Conservation (phyloP, 2,888 invertebrate genomes). For the Ophonus ardosiacus region DNA sequence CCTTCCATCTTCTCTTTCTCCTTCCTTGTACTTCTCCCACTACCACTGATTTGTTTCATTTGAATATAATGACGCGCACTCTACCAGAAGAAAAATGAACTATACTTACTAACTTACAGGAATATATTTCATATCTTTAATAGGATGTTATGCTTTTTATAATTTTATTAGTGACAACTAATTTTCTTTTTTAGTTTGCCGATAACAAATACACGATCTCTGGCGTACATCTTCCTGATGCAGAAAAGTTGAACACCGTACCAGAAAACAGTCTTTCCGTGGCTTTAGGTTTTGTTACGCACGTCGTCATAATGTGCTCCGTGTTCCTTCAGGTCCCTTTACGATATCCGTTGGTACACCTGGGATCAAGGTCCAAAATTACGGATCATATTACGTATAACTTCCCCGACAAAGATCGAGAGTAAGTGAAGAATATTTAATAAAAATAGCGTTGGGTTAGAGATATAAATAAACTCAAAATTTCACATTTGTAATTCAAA, state of each 20-base stretch:
- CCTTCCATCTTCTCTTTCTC: too few relatives aligned
- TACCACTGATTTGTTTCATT: too few relatives aligned
- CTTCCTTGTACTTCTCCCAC: too few relatives aligned
- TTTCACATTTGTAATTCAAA: too few relatives aligned
- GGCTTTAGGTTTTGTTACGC: slow-evolving; percentile 92
- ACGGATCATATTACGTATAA: slow-evolving; percentile 86
- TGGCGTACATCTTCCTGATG: slow-evolving; percentile 84
- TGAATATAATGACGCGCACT: too few relatives aligned
- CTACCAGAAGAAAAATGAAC: too few relatives aligned
- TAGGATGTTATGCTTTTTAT: neutral
- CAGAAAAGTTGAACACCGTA: slow-evolving; percentile 76
- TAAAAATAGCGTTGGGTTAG: too few relatives aligned
- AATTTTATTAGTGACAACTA: neutral
- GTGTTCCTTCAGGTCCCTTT: slow-evolving; percentile 91
- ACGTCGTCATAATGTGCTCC: slow-evolving; percentile 88
- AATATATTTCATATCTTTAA: neutral
- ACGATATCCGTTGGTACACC: slow-evolving; percentile 88
- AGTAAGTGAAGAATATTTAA: slow-evolving; percentile 75
- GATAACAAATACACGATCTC: slow-evolving; percentile 81
- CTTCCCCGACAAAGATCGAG: slow-evolving; percentile 82
- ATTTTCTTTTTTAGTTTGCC: slow-evolving; percentile 71
- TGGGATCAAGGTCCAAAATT: slow-evolving; percentile 90
- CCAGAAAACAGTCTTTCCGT: slow-evolving; percentile 85
- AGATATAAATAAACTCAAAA: too few relatives aligned
- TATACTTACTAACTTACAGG: neutral